Base-by-base conservation (phyloP, 2,797 vertebrate genomes). In the Semotilus atromaculatus region DNA sequence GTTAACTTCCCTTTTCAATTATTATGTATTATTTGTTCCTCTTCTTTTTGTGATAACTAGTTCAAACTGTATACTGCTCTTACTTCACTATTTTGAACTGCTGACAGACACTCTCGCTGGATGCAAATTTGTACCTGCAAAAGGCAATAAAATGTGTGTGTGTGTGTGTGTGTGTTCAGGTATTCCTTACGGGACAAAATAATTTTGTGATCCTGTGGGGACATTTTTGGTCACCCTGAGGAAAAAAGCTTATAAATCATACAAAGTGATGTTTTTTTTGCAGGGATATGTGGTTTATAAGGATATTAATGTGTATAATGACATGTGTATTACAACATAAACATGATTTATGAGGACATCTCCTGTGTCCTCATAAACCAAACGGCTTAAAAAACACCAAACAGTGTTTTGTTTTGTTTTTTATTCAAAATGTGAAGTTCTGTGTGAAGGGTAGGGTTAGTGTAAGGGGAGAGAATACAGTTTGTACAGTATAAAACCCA, bases 1-100 rank as follows among this genome's bases (percentile, higher is more conserved):
- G 26, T 60, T 64, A 64, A 64, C 66, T 70, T 81, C 66, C 79
- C 38, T 4, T 48, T 29, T 36, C 6, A 51, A 18, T 81, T 2
- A 36, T 70, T 3, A 55, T 55, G 48, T 70, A 26, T 29, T 1
- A 53, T 70, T 11, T 26, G 31, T 81, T 68, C 18, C 58, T 79
- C 60, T 79, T 43, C 76, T 26, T 76, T 53, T 75, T 34, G 31
- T 43, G 10, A 64, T 40, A 71, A n/a, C 77, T 75, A 55, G 29
- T 70, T 82, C 31, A 82, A 53, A 36, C 62, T 40, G 34, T 55
- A 13, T 55, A 67, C 68, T 58, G 62, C 64, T 8, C 34, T 80
- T 45, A 85, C 85, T 85, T 88, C 87, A 86, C 82, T 86, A 82
- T 88, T 86, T 84, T 29, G 62, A 86, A 86, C 87, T 55, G 85